Evolutionary conservation across 2,888 invertebrate species (phyloP), one percentile per base, ranked within the genome.

Genomic region (Reticulitermes lucifugus): DNA sequence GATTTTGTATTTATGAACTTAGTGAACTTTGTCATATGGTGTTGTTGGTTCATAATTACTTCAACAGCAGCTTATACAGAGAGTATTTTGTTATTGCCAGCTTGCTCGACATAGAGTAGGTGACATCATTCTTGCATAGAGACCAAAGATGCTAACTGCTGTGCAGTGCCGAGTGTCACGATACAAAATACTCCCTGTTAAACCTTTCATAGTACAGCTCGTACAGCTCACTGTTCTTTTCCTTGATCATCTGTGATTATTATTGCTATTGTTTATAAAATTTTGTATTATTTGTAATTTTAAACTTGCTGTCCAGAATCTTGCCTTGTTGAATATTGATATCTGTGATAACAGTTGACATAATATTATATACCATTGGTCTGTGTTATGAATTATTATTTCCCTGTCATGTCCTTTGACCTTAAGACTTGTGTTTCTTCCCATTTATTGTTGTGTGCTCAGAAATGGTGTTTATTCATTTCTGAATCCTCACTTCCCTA

Each of bases 261-360:
- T 43, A 46, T 77, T 77, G 35, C 35, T 75, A 43, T 75, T 43
- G n/a, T 77, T 77, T 77, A 77, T 77, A 77, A n/a, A 46, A 46
- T 77, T 46, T 46, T 77, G 35, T 77, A 46, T 77, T 77, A 77
- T 77, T 77, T 46, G 46, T 77, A 46, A 41, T 46, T 43, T 21
- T 41, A n/a, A 46, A 77, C 22, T 46, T 77, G 22, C 46, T 46
- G 9, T 77, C 35, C 46, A 41, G 73, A 35, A 46, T 77, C 77
- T 77, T 77, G 77, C 77, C 77, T 77, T 77, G 77, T 77, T 77
- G 46, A 46, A 77, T 77, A 35, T 35, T 35, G 12, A 73, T 77
- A 77, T 77, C 77, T 77, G 77, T 77, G 77, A 77, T 77, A 77
- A 75, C 41, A 43, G 46, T 77, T 77, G 46, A 77, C 77, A 51